These are phyloP conservation scores for Proterorhinus semilunaris DNA, from an alignment of 2,113 vertebrate species.

Conservation along the genomic window DNA sequence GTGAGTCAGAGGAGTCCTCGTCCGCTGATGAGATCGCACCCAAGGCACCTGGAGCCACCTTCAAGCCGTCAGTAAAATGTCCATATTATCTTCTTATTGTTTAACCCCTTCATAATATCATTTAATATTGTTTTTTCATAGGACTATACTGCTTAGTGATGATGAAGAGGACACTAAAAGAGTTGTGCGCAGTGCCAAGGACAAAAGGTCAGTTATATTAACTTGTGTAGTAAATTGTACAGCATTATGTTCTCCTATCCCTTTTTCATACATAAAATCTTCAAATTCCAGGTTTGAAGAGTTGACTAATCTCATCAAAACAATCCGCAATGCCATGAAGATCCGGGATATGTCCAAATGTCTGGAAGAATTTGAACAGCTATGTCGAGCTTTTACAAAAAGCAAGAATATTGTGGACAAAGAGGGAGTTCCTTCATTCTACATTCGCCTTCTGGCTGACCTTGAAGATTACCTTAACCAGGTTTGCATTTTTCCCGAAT, in stretches of 20 bases:
- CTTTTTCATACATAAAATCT: neutral
- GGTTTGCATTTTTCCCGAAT: constrained; percentile 58
- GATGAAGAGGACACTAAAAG: constrained; percentile 93
- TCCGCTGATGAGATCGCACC: constrained; percentile 84
- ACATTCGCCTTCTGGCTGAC: constrained; percentile 87
- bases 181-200: constrained; percentile 90
- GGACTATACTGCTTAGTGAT: constrained; percentile 85
- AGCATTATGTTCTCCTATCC: too few species aligned
- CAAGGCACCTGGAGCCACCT: constrained; percentile 84
- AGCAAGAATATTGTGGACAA: constrained; percentile 92
- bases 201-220: constrained; percentile 80
- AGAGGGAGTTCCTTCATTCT: constrained; percentile 87
- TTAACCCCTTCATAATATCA: neutral
- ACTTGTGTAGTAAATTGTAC: neutral
- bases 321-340: constrained; percentile 94
- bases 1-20: constrained; percentile 87
- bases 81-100: neutral
- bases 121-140: constrained; percentile 42
- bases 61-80: constrained; percentile 81
- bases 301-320: constrained; percentile 89
- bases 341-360: constrained; percentile 91
- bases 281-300: constrained; percentile 83
- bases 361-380: constrained; percentile 89
- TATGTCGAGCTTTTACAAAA: constrained; percentile 88
- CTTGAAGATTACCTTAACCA: constrained; percentile 90